phyloP scores from a whole-genome alignment of 2,888 invertebrate genomes.

The Drosophila neutralis region DNA sequence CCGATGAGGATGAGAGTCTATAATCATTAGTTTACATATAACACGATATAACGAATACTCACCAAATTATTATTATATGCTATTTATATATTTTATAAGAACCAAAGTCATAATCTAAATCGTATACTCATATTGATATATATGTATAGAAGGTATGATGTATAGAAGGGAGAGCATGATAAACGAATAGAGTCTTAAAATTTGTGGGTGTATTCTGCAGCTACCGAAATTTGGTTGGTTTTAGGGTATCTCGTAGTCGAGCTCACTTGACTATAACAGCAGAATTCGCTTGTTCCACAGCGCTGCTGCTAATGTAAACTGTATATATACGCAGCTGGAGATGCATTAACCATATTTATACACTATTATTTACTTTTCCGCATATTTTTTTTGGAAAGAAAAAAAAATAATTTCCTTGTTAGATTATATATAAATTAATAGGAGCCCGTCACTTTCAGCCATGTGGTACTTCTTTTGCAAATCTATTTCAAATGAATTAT shows the following conservation, averaged over 20 bases:
- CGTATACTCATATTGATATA: neutral
- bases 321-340: neutral
- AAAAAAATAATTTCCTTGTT: neutral
- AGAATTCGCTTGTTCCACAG: neutral
- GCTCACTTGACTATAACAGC: neutral
- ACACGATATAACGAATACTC: neutral
- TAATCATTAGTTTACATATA: slow-evolving; percentile 85
- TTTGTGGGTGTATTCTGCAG: neutral
- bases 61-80: no score
- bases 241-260: neutral
- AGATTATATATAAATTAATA: neutral
- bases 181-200: neutral
- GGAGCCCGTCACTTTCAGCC: neutral
- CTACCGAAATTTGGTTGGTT: neutral
- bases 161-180: neutral
- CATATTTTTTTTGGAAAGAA: neutral
- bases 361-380: neutral
- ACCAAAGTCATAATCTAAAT: neutral
- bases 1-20: slow-evolving; percentile 98
- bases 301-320: neutral
- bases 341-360: neutral
- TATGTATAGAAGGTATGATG: no score
- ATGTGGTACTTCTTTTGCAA: neutral
- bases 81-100: neutral
- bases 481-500: neutral